Percentiles rank a stretch among this genome's conserved stretches.
Evolutionary conservation across 2,888 invertebrate species (phyloP).

Genomic region (Saturnia pavonia): DNA sequence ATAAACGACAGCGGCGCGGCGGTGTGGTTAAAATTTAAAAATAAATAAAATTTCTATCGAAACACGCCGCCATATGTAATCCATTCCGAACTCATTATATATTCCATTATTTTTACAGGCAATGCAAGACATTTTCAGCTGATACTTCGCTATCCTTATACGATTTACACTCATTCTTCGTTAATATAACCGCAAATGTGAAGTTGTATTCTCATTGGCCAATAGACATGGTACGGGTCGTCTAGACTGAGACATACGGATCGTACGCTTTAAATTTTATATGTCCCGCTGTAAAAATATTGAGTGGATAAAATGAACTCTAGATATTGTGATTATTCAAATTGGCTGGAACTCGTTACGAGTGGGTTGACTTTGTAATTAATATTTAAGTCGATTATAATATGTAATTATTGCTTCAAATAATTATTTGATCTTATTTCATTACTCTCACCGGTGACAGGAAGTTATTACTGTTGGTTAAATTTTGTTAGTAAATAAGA

Average conservation of each 20-base stretch:
- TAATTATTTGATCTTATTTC: too few relatives aligned
- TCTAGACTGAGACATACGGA: conserved; percentile 17
- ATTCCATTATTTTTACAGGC: conserved; percentile 50
- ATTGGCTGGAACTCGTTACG: neutral
- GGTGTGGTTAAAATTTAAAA: neutral
- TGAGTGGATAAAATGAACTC: neutral
- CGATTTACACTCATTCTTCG: conserved; percentile 1
- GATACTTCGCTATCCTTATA: neutral
- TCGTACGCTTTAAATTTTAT: conserved; percentile 9
- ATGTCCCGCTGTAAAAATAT: conserved; percentile 10
- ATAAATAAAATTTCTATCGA: neutral
- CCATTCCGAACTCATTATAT: conserved; percentile 39
- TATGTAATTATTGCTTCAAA: too few relatives aligned
- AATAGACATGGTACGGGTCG: neutral
- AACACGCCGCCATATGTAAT: conserved; percentile 32
- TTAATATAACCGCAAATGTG: conserved; percentile 9
- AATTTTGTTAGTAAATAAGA: too few relatives aligned
- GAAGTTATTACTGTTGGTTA: too few relatives aligned
- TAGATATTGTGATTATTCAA: neutral
- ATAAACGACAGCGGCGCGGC: neutral
- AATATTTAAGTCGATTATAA: neutral
- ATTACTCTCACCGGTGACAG: too few relatives aligned
- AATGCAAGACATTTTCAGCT: conserved; percentile 14
- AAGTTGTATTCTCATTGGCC: neutral
- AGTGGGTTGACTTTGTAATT: neutral